Base-by-base conservation (phyloP, 2,888 invertebrate genomes). In the Halocaridina rubra region DNA sequence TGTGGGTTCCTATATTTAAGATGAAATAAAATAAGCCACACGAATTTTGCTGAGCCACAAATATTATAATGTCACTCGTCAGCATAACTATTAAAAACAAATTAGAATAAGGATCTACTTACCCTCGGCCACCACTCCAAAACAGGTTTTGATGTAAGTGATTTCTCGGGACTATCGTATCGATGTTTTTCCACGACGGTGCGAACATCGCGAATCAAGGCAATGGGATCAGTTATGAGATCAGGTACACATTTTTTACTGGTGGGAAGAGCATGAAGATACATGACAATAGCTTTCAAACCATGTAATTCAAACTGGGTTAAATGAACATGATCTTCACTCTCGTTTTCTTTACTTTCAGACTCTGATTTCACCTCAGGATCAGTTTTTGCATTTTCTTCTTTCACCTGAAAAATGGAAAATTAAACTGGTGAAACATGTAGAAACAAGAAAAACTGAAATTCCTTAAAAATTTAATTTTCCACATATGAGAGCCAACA, bases 201-300 rank as follows among this genome's bases (percentile, higher is more conserved):
- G 88, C 98, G 93, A 3, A 98, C 96, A 90, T 98, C 98, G 87
- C 95, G 94, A 76, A 98, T 95, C 57, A 98, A 92, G 0, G 95
- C 95, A 57, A 97, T 96, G 0, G 98, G 97, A 91, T 98, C 96
- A 0, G 94, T 93, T 27, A 98, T 94, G 74, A 98, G 92, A 89
- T 96, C 97, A 1, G 98, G 98, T 33, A 98, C 96, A 81, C 95
- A 96, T 91, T 97, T 97, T 90, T 97, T 96, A 85, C 95, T 95
- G 0, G 95, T 94, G 16, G 98, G 97, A 89, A 98, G 92, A 90
- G 95, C 95, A 90, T 97, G 96, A 22, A 98, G 92, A 92, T 96
- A 98, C 93, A 96, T 95, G 24, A 98, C 96, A 89, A 98, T 96
- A 77, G 96, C 96, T 89, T 92, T 92, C 46, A 92, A 89, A 4